Evolutionary conservation across 2,113 vertebrate genomes (phyloP), one percentile per base, ranked within the genome.

Genomic region (Neofelis nebulosa): DNA sequence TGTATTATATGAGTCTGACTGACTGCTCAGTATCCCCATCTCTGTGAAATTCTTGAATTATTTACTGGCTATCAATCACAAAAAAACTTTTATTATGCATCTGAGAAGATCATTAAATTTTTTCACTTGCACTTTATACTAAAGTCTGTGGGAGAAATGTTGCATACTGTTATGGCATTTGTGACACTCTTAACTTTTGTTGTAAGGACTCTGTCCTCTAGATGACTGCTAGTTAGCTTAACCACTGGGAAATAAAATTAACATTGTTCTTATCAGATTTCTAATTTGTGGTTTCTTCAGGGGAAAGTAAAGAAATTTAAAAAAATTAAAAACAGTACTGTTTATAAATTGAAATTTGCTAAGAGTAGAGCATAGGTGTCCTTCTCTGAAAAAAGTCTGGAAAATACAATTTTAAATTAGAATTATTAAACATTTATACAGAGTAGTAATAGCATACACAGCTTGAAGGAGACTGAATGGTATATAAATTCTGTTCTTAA

Each of bases 381-480:
- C 19, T 7, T 21, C 21, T 61, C 57, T 21, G 45, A 73, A 57
- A 66, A 76, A 63, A 14, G 1, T 45, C 33, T 29, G 69, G 80
- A 76, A 82, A 79, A 48, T 36, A 48, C 14, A 79, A 2, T 65
- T 95, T 95, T 94, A 71, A 89, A 79, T 88, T 97, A 97, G 66
- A 94, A 52, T 92, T 93, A 61, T 74, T 93, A 90, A 94, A 66
- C 57, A 61, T 68, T 89, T 94, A 55, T 95, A 68, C 14, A 95
- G 93, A 84, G 27, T 68, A 89, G 29, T 80, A 81, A 21, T 68
- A 95, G 69, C 15, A 92, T 91, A 69, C 0, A 90, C 18, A 93
- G 71, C 36, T 94, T 95, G 76, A 93, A 19, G 52, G n/a, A 81
- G 73, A 83, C 25, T 65, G 18, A 48, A 13, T 79, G 41, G 73